These are phyloP conservation scores for Podotricha telesiphe DNA, from an alignment of 2,888 invertebrate species.

Conservation along the genomic window DNA sequence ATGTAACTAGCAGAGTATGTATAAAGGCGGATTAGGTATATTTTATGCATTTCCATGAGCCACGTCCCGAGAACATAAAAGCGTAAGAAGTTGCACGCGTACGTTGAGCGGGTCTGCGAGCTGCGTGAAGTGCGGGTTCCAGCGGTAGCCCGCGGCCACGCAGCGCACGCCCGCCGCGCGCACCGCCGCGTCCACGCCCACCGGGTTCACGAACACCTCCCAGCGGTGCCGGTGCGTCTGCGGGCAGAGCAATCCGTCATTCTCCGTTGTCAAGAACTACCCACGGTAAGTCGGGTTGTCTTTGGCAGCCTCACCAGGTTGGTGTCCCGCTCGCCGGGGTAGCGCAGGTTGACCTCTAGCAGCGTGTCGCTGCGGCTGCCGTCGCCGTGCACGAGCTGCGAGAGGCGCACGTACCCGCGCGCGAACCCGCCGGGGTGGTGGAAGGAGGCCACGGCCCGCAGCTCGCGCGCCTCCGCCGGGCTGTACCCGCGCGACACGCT, in stretches of 20 bases:
- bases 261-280: no score
- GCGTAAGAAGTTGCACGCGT: no score
- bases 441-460: conserved; percentile 94
- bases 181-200: conserved; percentile 95
- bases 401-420: conserved; percentile 93
- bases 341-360: conserved; percentile 93
- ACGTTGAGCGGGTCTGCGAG: conserved; percentile 95
- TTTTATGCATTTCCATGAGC: no score
- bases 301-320: conserved; percentile 87
- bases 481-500: conserved; percentile 94
- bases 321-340: conserved; percentile 92
- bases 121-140: conserved; percentile 96
- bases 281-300: no score
- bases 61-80: no score
- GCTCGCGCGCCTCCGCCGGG: conserved; percentile 92
- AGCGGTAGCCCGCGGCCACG: conserved; percentile 94
- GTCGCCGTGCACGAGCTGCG: conserved; percentile 93
- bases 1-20: no score
- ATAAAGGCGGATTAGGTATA: no score
- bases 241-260: no score
- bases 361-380: conserved; percentile 94
- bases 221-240: conserved; percentile 93
- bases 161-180: conserved; percentile 91
- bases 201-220: conserved; percentile 95
- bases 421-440: conserved; percentile 94